Evolutionary conservation across 2,888 invertebrate species (phyloP).

Genomic region (Paralinhomoeus sp.): DNA sequence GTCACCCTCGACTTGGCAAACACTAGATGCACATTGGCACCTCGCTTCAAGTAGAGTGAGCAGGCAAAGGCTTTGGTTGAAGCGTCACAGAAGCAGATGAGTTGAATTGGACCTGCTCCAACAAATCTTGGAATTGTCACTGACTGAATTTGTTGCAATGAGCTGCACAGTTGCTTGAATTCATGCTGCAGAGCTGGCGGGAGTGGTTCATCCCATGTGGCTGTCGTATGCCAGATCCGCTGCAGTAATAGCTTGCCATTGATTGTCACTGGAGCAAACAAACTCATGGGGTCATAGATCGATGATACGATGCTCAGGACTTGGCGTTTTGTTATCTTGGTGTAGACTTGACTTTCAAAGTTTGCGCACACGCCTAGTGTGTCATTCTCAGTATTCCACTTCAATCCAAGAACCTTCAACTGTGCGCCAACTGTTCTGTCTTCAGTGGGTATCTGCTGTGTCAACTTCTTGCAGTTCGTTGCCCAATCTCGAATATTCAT

Average conservation of each 20-base stretch:
- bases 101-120: neutral
- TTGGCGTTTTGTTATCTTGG: constrained; percentile 11
- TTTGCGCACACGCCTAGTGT: neutral
- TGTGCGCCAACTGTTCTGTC: too few species aligned
- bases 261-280: constrained; percentile 10
- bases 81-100: constrained; percentile 7
- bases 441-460: too few species aligned
- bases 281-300: constrained; percentile 17
- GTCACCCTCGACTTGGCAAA: neutral
- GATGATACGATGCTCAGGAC: constrained; percentile 10
- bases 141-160: neutral
- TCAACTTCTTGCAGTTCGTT: too few species aligned
- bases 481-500: too few species aligned
- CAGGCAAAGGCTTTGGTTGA: constrained; percentile 7
- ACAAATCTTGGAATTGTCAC: neutral
- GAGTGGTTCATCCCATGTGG: constrained; percentile 16
- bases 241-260: constrained; percentile 14
- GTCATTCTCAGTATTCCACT: neutral
- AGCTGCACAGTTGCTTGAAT: neutral
- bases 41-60: constrained; percentile 3
- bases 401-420: too few species aligned
- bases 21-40: neutral
- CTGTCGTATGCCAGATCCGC: constrained; percentile 10
- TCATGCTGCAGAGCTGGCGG: neutral
- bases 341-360: neutral